These are phyloP conservation scores for Liparis tanakae DNA, from an alignment of 2,797 vertebrate genomes.

Conservation along the genomic window DNA sequence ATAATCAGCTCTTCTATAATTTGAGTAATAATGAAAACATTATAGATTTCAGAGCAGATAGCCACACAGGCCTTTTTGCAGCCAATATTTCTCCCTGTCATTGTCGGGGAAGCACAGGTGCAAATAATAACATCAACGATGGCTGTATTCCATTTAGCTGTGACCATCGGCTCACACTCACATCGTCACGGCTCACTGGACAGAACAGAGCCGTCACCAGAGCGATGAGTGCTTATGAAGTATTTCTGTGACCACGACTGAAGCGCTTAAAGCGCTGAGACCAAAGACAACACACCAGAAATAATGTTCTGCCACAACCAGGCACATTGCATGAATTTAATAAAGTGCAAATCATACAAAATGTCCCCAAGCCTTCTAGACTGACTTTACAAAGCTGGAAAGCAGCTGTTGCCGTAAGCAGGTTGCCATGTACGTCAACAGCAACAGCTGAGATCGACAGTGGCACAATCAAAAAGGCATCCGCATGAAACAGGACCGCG, in stretches of 20 bases:
- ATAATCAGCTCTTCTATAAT: neutral
- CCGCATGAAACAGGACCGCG: conserved; percentile 34
- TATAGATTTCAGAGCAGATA: neutral
- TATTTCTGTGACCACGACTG: neutral
- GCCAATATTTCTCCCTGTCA: neutral
- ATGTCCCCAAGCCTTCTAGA: conserved; percentile 55
- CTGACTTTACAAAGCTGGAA: conserved; percentile 41
- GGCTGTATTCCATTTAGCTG: neutral
- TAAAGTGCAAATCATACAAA: conserved; percentile 82
- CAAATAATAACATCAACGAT: neutral
- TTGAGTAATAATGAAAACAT: neutral
- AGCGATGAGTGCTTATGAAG: neutral
- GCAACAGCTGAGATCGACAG: conserved; percentile 58
- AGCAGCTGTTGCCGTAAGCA: conserved; percentile 62
- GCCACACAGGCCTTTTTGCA: neutral
- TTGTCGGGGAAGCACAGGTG: neutral
- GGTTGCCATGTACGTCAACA: conserved; percentile 37
- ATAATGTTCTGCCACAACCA: conserved; percentile 46
- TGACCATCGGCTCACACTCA: neutral
- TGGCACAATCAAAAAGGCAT: conserved; percentile 64
- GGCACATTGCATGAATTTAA: conserved; percentile 80
- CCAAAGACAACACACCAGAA: conserved; percentile 48
- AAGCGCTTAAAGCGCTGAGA: neutral
- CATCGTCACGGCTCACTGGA: neutral
- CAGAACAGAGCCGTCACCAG: neutral